Evolutionary conservation across 2,113 vertebrate species (phyloP).

Genomic region (Cryptomyrus ogoouensis): DNA sequence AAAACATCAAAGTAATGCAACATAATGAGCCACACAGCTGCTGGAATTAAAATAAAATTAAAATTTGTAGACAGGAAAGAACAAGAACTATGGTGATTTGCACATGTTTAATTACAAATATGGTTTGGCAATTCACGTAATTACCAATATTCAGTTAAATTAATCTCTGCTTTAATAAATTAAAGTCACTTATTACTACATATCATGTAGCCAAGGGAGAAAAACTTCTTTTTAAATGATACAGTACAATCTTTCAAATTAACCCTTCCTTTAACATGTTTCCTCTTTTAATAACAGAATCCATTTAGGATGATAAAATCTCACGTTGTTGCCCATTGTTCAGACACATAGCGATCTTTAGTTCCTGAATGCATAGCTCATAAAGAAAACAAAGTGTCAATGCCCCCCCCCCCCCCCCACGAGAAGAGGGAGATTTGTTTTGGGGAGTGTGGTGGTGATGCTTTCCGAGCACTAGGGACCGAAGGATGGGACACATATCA

Average conservation of each 20-base stretch:
- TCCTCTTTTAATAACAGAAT: neutral
- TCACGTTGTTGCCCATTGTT: neutral
- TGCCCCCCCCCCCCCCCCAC: neutral
- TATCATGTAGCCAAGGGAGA: slow-evolving; percentile 45
- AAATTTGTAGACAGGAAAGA: slow-evolving; percentile 18
- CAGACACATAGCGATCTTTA: neutral
- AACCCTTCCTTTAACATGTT: slow-evolving; percentile 48
- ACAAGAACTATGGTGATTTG: slow-evolving; percentile 32
- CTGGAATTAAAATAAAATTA: neutral
- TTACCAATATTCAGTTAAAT: slow-evolving; percentile 59
- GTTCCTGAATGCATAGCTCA: neutral
- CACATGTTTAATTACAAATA: slow-evolving; percentile 51
- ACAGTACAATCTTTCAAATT: slow-evolving; percentile 19
- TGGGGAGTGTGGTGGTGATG: neutral
- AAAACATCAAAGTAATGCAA: neutral
- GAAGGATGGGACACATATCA: neutral
- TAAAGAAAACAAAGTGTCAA: neutral
- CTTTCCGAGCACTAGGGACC: neutral
- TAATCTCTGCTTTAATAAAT: slow-evolving; percentile 59
- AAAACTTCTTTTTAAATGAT: slow-evolving; percentile 33
- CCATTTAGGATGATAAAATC: slow-evolving; percentile 5
- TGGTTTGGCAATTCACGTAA: slow-evolving; percentile 57
- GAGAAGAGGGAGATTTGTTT: neutral
- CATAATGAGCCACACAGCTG: neutral
- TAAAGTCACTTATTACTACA: slow-evolving; percentile 54